phyloP scores from a whole-genome alignment of 2,113 vertebrate genomes.

The Alligator mississippiensis region DNA sequence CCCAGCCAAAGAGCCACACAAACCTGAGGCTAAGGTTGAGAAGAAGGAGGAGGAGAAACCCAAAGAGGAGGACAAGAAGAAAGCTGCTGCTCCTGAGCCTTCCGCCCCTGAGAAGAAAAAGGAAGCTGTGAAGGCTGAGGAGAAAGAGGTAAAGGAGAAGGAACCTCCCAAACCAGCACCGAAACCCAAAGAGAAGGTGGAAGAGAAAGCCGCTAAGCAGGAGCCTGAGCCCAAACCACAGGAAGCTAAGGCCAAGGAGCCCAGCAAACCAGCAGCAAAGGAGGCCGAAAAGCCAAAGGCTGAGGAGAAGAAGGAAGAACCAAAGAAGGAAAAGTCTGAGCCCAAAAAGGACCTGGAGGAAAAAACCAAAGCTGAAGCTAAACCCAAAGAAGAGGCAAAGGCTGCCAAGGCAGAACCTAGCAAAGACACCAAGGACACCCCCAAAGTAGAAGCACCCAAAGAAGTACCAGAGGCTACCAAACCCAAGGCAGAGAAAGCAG shows the following conservation, averaged over 20 bases:
- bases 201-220: constrained; percentile 36
- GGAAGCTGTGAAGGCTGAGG: constrained; percentile 36
- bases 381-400: constrained; percentile 71
- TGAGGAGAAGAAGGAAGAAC: constrained; percentile 46
- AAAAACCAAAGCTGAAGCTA: constrained; percentile 73
- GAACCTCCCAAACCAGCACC: constrained; percentile 43
- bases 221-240: constrained; percentile 36
- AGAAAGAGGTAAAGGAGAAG: constrained; percentile 51
- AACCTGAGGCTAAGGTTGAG: constrained; percentile 53
- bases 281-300: constrained; percentile 70
- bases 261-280: constrained; percentile 49
- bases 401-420: constrained; percentile 1
- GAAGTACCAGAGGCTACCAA: constrained; percentile 53
- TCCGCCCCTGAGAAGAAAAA: constrained; percentile 36
- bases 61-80: constrained; percentile 71
- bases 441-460: constrained; percentile 59
- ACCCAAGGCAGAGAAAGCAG: constrained; percentile 74
- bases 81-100: constrained; percentile 58
- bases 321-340: constrained; percentile 54
- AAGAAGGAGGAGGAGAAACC: constrained; percentile 70
- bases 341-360: constrained; percentile 50
- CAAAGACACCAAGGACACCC: constrained; percentile 60
- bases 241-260: constrained; percentile 40
- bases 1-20: constrained; percentile 63
- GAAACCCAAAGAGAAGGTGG: constrained; percentile 28